A percentile compares a stretch with the other conserved stretches of the same genome.
These are phyloP conservation scores for Ryuthela nishihirai DNA, from an alignment of 2,888 invertebrate genomes.

Conservation along the genomic window DNA sequence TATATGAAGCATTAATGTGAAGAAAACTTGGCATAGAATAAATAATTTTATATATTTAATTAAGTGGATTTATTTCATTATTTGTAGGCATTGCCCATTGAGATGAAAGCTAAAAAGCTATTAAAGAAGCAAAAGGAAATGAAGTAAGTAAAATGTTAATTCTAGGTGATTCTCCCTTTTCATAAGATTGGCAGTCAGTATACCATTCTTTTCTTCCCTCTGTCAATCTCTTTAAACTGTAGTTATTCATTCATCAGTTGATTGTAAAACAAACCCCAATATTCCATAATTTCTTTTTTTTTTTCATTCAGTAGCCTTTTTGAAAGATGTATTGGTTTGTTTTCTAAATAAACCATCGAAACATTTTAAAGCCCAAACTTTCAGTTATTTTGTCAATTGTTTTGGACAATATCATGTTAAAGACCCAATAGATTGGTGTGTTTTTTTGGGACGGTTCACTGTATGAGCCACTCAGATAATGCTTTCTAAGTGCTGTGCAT, in stretches of 20 bases:
- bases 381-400: too few species aligned
- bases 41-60: not conserved
- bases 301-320: too few species aligned
- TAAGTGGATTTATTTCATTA: not conserved
- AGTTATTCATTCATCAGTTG: not conserved
- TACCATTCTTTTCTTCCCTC: not conserved
- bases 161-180: not conserved
- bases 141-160: constrained; percentile 51
- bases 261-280: constrained; percentile 5
- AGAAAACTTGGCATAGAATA: too few species aligned
- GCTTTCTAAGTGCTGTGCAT: too few species aligned
- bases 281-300: constrained; percentile 12
- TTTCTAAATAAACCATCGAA: too few species aligned
- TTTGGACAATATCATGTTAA: too few species aligned
- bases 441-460: too few species aligned
- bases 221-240: not conserved
- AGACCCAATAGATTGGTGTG: too few species aligned
- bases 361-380: too few species aligned
- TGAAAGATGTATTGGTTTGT: too few species aligned
- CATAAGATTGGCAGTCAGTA: not conserved
- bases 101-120: constrained; percentile 73
- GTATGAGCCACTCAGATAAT: too few species aligned
- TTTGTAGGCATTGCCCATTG: constrained; percentile 76
- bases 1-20: too few species aligned
- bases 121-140: constrained; percentile 67